Percentiles rank a stretch among this genome's conserved stretches.
phyloP scores from a whole-genome alignment of 2,888 invertebrate species.

The Strigamia transsilvanica region DNA sequence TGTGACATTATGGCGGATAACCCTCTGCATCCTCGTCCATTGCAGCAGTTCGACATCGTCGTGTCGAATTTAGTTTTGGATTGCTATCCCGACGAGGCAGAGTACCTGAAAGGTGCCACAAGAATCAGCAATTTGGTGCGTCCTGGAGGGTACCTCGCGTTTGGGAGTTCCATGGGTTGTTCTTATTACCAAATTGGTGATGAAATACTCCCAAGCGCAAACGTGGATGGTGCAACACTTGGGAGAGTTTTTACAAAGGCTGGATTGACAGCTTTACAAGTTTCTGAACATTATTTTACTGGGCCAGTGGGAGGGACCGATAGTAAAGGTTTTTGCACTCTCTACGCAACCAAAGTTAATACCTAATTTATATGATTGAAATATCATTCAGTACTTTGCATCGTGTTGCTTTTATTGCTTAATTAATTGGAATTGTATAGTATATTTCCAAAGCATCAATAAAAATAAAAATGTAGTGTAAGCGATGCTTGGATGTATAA shows the following conservation, averaged over 20 bases:
- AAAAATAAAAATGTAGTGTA: too few species aligned
- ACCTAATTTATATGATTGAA: too few species aligned
- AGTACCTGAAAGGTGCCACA: background rate
- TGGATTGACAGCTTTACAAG: background rate
- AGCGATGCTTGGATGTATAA: too few species aligned
- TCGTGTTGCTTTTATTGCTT: too few species aligned
- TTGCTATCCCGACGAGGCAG: background rate
- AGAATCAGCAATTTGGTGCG: background rate
- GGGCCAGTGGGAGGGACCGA: too few species aligned
- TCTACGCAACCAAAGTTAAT: too few species aligned
- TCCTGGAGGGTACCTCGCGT: background rate
- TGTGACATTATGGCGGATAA: conserved; percentile 13
- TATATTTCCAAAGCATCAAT: too few species aligned
- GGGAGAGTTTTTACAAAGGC: background rate
- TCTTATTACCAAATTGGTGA: background rate
- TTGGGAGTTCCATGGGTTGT: background rate
- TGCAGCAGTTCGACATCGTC: conserved; percentile 38
- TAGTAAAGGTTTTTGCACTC: too few species aligned
- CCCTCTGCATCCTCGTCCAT: background rate
- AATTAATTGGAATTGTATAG: too few species aligned
- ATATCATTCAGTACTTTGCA: too few species aligned
- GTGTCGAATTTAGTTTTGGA: conserved; percentile 3
- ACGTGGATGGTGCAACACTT: background rate
- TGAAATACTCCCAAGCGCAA: too few species aligned
- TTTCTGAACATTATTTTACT: background rate